Evolutionary conservation across 64 coral and sea anemone species (phyloP), one percentile per base, ranked within the genome.

Genomic region (Trachythela sp.): DNA sequence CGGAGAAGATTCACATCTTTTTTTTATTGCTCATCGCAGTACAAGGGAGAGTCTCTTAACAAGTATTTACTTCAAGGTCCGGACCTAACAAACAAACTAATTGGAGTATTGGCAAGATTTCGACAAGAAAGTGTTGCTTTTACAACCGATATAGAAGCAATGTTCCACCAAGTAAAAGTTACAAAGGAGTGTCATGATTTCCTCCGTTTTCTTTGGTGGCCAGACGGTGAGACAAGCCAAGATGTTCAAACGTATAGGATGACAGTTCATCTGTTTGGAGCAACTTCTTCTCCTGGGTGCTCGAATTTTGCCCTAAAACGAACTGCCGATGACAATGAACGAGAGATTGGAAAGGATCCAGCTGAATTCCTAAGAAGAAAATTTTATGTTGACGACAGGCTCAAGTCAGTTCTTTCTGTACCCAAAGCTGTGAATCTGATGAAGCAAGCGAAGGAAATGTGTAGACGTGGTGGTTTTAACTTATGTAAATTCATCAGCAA

Each of bases 201-300:
- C 0, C 35, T 90, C 34, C 77, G 54, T 36, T 90, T 90, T 40
- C 26, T 90, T 7, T 90, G 89, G 89, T 90, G 54, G 89, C 27
- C 48, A 9, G 36, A 52, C 7, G 71, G 85, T 13, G 70, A 92
- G 17, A 70, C 49, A 0, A 27, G 4, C 0, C 41, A 87, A 9
- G 85, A 87, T 36, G 85, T 84, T 2, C 18, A 83, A 11, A 84
- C 76, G 0, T 92, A 87, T 67, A 33, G 90, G 10, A 87, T 91
- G 90, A 87, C 85, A 30, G 85, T 87, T 0, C 85, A 90, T 41
- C 51, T 85, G 22, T 90, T 90, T 30, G 89, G 90, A 51, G 90
- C 90, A 13, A 87, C 90, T 2, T 87, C 90, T 0, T 92, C 90
- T 36, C 85, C 90, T 22, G 85, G 90, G 9, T 92, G 90, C 48